Evolutionary conservation across 2,797 vertebrate species (phyloP).

Genomic region (Channa striata): DNA sequence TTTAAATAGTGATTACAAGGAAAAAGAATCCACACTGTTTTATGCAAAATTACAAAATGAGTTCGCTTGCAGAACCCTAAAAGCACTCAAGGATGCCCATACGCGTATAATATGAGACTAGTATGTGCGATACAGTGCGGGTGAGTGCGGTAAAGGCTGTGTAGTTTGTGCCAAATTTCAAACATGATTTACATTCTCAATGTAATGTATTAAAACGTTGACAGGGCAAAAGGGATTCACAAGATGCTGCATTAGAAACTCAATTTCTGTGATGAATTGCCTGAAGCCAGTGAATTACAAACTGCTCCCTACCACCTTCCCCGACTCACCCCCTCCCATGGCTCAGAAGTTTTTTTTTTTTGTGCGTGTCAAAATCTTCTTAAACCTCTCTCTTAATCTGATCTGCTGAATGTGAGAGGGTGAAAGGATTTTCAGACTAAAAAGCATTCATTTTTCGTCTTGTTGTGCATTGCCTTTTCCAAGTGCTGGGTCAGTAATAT

Average conservation of each 20-base stretch:
- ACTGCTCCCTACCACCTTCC: constrained; percentile 86
- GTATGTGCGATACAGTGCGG: constrained; percentile 49
- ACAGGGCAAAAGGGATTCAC: constrained; percentile 99
- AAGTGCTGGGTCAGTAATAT: constrained; percentile 99
- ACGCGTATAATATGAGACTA: constrained; percentile 43
- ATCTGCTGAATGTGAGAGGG: constrained; percentile 98
- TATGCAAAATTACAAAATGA: constrained; percentile 1
- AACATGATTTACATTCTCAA: constrained; percentile 99
- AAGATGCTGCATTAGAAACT: constrained; percentile 99
- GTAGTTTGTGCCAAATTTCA: constrained; percentile 86
- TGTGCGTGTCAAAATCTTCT: constrained; percentile 95
- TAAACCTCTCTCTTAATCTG: constrained; percentile 99
- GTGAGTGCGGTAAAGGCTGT: constrained; percentile 63
- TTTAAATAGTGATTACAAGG: constrained; percentile 1
- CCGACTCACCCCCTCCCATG: constrained; percentile 88
- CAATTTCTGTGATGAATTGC: constrained; percentile 99
- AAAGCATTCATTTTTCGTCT: constrained; percentile 97
- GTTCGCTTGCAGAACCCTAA: constrained; percentile 71
- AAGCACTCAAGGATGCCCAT: no score
- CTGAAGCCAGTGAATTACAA: constrained; percentile 99
- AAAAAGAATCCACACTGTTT: background rate
- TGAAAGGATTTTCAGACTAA: constrained; percentile 99
- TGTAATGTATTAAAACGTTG: constrained; percentile 99
- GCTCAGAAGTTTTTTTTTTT: constrained; percentile 91
- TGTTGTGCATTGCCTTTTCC: constrained; percentile 97